Conservation (phyloP, 2,797 vertebrate species). For the Loris lydekkerianus region DNA sequence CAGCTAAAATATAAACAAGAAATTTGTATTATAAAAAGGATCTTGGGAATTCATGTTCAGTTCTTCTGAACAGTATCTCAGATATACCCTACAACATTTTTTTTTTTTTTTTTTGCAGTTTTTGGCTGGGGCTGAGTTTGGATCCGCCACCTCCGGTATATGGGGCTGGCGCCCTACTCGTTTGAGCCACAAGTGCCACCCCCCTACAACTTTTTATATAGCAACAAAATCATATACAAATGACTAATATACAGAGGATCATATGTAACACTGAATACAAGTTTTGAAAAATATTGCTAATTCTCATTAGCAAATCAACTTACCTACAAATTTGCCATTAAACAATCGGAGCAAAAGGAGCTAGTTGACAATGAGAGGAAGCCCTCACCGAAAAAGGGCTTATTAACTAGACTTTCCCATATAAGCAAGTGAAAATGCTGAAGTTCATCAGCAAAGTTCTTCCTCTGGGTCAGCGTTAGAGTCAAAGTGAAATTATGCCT, state of each 20-base stretch:
- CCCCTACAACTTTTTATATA: constrained; percentile 12
- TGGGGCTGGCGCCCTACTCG: no score
- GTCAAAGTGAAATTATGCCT: neutral
- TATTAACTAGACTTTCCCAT: neutral
- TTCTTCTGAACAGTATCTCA: constrained; percentile 28
- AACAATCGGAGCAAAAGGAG: constrained; percentile 49
- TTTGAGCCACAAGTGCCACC: no score
- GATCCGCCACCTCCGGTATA: no score
- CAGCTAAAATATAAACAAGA: constrained; percentile 38
- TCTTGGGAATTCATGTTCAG: constrained; percentile 39
- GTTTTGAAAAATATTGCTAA: constrained; percentile 43
- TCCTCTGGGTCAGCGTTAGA: neutral
- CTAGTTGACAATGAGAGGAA: neutral
- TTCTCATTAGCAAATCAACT: constrained; percentile 47
- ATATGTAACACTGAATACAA: constrained; percentile 26
- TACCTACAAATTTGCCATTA: neutral
- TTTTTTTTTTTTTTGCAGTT: no score
- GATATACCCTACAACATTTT: neutral
- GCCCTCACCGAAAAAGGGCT: neutral
- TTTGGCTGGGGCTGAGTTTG: no score
- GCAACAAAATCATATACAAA: neutral
- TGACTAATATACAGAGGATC: neutral
- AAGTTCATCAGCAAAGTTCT: neutral
- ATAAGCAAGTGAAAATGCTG: neutral
- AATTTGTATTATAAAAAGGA: constrained; percentile 17